Evolutionary conservation across 2,888 invertebrate genomes (phyloP), one percentile per base, ranked within the genome.

Genomic region (Octonoba sinensis): DNA sequence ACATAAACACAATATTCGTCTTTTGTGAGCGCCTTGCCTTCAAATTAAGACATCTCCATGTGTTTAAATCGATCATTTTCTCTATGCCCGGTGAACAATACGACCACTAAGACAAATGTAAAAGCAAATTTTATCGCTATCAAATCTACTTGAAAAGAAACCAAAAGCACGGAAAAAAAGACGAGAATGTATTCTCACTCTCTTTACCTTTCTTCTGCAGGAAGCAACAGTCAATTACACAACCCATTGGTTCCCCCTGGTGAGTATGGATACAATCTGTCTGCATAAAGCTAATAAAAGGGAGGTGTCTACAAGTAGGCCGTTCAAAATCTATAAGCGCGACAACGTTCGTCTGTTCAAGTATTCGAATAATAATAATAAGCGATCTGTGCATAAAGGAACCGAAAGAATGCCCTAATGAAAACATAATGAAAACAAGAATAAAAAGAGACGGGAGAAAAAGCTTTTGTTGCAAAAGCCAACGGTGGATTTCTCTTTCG

Each of bases 291-390:
- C 65, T 49, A 65, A 49, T 64, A 64, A 64, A 36, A 36, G 64
- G 46, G 15, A 22, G n/a, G 24, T 46, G 65, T 49, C 49, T 65
- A 49, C n/a, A 49, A 16, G 49, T 49, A 49, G 46, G 65, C 54
- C 54, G 20, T 54, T 18, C 54, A 20, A 46, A 20, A 49, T 22
- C 65, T 49, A 4, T 49, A 22, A n/a, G 49, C 65, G 22, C 65
- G 46, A 49, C 24, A 65, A 36, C 46, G 18, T 22, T 18, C 24
- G 16, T 65, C 57, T 73, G 49, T 74, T 66, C 65, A 66, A 66
- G 60, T 67, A 60, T 60, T 60, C 49, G 44, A 72, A 79, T 79
- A 18, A 46, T 36, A 72, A 77, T 71, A 77, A 72, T 72, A 79
- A 66, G 71, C 72, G 72, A 79, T 59, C 18, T 70, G 44, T 70